These are phyloP conservation scores for Apocrypta bakeri DNA, from an alignment of 1,140 invertebrate species.

Conservation along the genomic window DNA sequence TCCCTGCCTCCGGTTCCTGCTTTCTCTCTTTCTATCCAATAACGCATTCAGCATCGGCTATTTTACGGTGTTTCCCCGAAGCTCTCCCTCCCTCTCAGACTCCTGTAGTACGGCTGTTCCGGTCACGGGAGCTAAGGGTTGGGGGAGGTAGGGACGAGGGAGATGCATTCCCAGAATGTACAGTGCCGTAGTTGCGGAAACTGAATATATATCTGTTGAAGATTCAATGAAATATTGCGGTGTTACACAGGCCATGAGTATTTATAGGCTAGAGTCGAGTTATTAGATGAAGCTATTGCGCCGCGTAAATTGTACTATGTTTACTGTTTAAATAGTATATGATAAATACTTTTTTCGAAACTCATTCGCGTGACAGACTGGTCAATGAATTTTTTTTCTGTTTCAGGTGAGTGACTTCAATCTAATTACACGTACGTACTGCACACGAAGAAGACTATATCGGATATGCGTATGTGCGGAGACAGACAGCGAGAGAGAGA, in stretches of 20 bases:
- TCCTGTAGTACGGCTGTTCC: background rate
- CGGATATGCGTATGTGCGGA: background rate
- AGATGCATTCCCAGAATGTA: conserved; percentile 26
- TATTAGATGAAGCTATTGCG: too few species aligned
- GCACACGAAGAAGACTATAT: too few species aligned
- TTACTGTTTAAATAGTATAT: too few species aligned
- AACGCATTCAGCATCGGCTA: conserved; percentile 37
- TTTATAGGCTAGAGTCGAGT: conserved; percentile 5
- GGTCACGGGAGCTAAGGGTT: too few species aligned
- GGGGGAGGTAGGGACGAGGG: background rate
- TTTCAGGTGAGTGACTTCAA: conserved; percentile 59
- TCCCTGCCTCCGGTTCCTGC: background rate
- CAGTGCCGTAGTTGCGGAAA: conserved; percentile 16
- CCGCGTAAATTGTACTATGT: too few species aligned
- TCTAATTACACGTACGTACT: background rate
- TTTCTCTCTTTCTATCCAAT: conserved; percentile 4
- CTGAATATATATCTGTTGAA: conserved; percentile 35
- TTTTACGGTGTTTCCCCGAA: conserved; percentile 18
- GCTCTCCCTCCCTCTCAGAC: background rate
- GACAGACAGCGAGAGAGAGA: background rate
- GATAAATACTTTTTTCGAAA: background rate
- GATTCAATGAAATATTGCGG: conserved; percentile 40
- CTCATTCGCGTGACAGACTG: conserved; percentile 3
- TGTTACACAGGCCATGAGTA: background rate
- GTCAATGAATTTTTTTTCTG: conserved; percentile 51